Evolutionary conservation across 2,888 invertebrate species (phyloP).

Genomic region (Kryphioiulus occultus): DNA sequence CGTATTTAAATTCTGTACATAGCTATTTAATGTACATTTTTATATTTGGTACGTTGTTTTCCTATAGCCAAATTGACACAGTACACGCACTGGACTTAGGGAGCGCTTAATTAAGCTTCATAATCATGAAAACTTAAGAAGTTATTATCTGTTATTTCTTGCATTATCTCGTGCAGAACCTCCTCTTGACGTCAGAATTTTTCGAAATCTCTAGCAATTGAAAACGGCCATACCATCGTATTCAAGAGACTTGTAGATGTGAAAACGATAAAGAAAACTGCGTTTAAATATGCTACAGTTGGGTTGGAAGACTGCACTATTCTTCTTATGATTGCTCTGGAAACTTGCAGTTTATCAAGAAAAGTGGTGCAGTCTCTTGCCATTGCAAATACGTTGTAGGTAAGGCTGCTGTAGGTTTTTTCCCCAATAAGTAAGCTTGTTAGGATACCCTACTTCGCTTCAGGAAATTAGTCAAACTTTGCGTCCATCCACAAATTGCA

Average conservation of each 20-base stretch:
- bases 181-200: too few species aligned
- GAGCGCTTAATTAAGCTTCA: not conserved
- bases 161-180: not conserved
- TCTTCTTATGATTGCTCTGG: not conserved
- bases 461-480: not conserved
- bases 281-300: too few species aligned
- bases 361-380: not conserved
- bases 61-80: not conserved
- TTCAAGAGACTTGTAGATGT: too few species aligned
- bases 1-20: not conserved
- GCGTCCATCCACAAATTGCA: constrained; percentile 13
- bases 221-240: too few species aligned
- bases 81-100: not conserved
- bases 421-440: not conserved
- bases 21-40: not conserved
- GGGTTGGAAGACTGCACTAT: not conserved
- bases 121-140: not conserved
- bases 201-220: too few species aligned
- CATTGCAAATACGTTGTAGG: not conserved
- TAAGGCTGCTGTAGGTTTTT: not conserved
- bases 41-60: not conserved
- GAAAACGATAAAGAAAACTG: too few species aligned
- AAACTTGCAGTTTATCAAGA: not conserved
- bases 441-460: not conserved
- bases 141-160: too few species aligned